Conservation (phyloP, 2,797 vertebrate genomes). For the Gouania willdenowi region DNA sequence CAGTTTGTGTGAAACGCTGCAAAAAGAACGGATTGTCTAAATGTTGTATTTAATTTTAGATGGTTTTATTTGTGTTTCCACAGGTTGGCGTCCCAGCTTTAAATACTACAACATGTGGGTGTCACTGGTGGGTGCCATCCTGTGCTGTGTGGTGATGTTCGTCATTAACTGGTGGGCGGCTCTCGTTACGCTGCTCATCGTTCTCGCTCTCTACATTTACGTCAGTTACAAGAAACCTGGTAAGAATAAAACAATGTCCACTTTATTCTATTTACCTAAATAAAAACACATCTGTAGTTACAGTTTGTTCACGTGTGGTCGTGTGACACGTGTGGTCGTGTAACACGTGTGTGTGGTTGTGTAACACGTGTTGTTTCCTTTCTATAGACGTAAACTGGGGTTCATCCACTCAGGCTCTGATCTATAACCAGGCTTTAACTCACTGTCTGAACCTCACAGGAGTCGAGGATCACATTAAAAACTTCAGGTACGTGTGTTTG, state of each 20-base stretch:
- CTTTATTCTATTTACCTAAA: no score
- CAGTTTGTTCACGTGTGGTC: no score
- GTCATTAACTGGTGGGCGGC: slow-evolving; percentile 98
- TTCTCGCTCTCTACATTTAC: slow-evolving; percentile 94
- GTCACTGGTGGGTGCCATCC: slow-evolving; percentile 86
- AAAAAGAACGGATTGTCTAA: no score
- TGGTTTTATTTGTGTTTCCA: no score
- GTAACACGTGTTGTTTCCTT: neutral
- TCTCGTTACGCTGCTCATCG: slow-evolving; percentile 88
- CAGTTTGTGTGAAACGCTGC: no score
- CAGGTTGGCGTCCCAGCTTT: slow-evolving; percentile 97
- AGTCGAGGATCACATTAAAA: slow-evolving; percentile 95
- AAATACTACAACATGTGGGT: slow-evolving; percentile 99
- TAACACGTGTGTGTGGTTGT: no score
- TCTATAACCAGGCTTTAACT: slow-evolving; percentile 89
- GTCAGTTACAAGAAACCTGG: slow-evolving; percentile 98
- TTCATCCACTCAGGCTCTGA: slow-evolving; percentile 94
- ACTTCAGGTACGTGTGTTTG: slow-evolving; percentile 79
- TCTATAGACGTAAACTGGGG: slow-evolving; percentile 98
- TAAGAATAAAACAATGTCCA: no score
- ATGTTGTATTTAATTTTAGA: no score
- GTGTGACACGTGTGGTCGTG: no score
- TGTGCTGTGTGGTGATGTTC: slow-evolving; percentile 96
- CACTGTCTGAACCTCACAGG: slow-evolving; percentile 89
- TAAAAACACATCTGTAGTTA: no score